Base-by-base conservation (phyloP, 2,888 invertebrate species). In the Hydrotaea diabolus region DNA sequence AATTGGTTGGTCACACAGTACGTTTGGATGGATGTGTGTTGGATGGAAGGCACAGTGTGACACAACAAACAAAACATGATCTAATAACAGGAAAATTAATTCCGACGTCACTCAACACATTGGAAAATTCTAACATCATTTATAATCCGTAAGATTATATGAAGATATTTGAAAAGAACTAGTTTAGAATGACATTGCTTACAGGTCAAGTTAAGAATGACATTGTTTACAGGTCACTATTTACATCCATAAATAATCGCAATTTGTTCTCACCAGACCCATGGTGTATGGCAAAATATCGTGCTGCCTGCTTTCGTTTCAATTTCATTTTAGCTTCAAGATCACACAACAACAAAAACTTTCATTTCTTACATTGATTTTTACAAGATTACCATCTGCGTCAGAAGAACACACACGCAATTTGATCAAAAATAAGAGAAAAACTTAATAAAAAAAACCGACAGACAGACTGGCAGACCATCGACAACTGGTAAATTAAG, bases 381-480 rank as follows among this genome's bases (percentile, higher is more conserved):
- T 78, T 79, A 39, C 43, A 11, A 85, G 78, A 79, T 85, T 82
- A 79, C 78, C 75, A 85, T 85, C 85, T 77, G 77, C 85, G 85
- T 80, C 85, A 82, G 82, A 80, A 77, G 77, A 82, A 85, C 79
- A 85, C 82, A 80, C 85, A 85, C 82, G 85, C 85, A 85, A 85
- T 82, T 82, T 82, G 79, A 85, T 82, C 66, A 82, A 85, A 77
- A 57, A 77, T 4, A 31, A 31, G n/a, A n/a, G n/a, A n/a, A n/a
- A n/a, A n/a, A n/a, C n/a, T n/a, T n/a, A 31, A 31, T 31, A 31
- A 31, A 31, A 31, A 31, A 31, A 31, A 31, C 2, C 2, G 31
- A 31, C 31, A 83, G 73, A 75, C 79, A 79, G 7, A 31, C 2
- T 4, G 31, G 7, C 31, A 83, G 73, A 75, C 79, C 75, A 43